Evolutionary conservation across 1,140 invertebrate species (phyloP).

Genomic region (Nymphalis io): DNA sequence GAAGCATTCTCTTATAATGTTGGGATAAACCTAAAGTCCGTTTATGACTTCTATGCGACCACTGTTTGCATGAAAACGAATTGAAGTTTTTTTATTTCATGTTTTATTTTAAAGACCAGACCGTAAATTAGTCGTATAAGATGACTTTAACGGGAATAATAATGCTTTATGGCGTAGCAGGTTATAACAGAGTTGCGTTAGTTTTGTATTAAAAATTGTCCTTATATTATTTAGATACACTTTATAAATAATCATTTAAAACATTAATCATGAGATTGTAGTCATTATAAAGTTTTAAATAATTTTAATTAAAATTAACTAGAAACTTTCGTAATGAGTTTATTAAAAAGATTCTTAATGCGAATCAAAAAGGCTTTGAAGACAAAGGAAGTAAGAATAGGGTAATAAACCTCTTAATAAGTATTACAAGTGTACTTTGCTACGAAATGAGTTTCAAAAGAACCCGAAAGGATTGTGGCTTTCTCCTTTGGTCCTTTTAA

Average conservation of each 20-base stretch:
- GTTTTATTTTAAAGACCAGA: slow-evolving; percentile 62
- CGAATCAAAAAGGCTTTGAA: slow-evolving; percentile 28
- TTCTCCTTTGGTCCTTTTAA: slow-evolving; percentile 50
- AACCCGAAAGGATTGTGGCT: slow-evolving; percentile 70
- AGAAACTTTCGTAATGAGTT: slow-evolving; percentile 27
- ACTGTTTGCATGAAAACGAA: slow-evolving; percentile 61
- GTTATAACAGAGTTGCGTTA: neutral
- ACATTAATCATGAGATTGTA: neutral
- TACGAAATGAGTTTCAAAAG: slow-evolving; percentile 64
- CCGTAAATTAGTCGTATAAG: slow-evolving; percentile 51
- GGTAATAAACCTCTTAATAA: slow-evolving; percentile 59
- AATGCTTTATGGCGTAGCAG: slow-evolving; percentile 19
- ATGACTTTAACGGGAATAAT: slow-evolving; percentile 37
- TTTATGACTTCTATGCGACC: slow-evolving; percentile 73
- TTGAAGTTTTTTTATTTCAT: slow-evolving; percentile 68
- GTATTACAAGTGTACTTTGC: slow-evolving; percentile 54
- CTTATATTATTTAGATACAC: neutral
- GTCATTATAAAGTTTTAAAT: neutral
- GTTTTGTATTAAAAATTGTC: neutral
- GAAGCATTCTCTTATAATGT: slow-evolving; percentile 73
- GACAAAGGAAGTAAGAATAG: slow-evolving; percentile 47
- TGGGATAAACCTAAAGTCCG: slow-evolving; percentile 70
- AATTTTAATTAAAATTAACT: neutral
- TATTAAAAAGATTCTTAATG: slow-evolving; percentile 23
- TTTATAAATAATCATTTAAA: neutral